Percentiles rank a stretch among this genome's conserved stretches.
These are phyloP conservation scores for Nilaparvata lugens DNA, from an alignment of 1,140 invertebrate genomes.

Conservation along the genomic window DNA sequence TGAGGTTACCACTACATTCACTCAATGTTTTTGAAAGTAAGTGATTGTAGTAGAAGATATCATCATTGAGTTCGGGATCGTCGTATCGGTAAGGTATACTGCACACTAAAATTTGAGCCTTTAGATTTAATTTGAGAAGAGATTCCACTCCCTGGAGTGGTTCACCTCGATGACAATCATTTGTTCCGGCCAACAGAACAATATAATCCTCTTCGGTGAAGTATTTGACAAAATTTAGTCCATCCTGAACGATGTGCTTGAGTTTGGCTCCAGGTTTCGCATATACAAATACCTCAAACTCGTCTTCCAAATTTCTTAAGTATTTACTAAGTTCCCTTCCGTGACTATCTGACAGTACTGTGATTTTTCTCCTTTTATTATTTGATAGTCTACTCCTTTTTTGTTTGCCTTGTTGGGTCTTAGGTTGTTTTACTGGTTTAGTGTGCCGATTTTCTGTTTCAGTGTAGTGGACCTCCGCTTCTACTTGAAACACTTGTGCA, in stretches of 20 bases:
- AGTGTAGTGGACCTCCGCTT: background rate
- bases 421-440: background rate
- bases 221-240: background rate
- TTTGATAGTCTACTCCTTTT: background rate
- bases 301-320: background rate
- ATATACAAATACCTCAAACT: constrained; percentile 5
- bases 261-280: constrained; percentile 7
- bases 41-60: background rate
- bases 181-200: background rate
- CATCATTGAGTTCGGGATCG: constrained; percentile 1
- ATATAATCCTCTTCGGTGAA: constrained; percentile 2
- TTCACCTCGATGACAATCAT: background rate
- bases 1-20: no score
- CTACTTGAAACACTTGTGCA: no score
- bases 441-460: background rate
- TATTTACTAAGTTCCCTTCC: constrained; percentile 6
- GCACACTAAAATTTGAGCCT: background rate
- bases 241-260: constrained; percentile 5
- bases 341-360: constrained; percentile 3
- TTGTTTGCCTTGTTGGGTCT: background rate
- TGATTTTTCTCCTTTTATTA: background rate
- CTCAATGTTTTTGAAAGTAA: background rate
- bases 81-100: constrained; percentile 1
- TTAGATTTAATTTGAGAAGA: background rate
- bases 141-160: constrained; percentile 2